Evolutionary conservation across 2,113 vertebrate genomes (phyloP), one percentile per base, ranked within the genome.

Genomic region (Neotragus pygmaeus): DNA sequence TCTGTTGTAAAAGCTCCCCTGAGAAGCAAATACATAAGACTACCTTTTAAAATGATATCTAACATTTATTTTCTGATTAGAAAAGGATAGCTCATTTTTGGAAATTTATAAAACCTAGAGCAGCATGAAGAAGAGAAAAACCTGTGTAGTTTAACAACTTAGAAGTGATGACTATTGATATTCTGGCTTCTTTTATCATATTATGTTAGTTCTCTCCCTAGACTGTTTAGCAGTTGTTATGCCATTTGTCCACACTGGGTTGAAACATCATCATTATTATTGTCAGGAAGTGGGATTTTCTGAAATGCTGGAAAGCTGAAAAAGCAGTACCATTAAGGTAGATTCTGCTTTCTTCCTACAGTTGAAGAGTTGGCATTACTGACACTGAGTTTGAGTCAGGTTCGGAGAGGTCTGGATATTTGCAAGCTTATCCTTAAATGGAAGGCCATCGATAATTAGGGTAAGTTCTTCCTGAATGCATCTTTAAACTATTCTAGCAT

Each of bases 61-160:
- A 36, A 33, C 9, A 62, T 95, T 95, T 91, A 80, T 87, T 94
- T 96, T 85, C n/a, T 92, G 25, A 82, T 94, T 82, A 96, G 80
- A 96, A 94, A 93, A 30, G 13, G 73, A 33, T 23, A 77, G 25
- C 14, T 91, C 33, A 66, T 64, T 95, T 93, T 73, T 87, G 49
- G 81, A 95, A 90, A 92, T 80, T n/a, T 94, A 58, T 89, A 94
- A 94, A 87, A 66, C 58, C 11, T 33, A 75, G n/a, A 92, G 57
- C 23, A 94, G 43, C 43, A 58, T 83, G 78, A 97, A 93, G 66
- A 85, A 27, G 39, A 87, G 60, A 91, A 92, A 8, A 33, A 17
- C 4, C 64, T 16, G 85, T 23, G 16, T 60, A 66, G 91, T 55
- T 82, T 81, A 88, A 55, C 64, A 55, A 49, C 81, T 47, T 91